These are phyloP conservation scores for Galerucella nymphaeae DNA, from an alignment of 2,888 invertebrate species.

Conservation along the genomic window DNA sequence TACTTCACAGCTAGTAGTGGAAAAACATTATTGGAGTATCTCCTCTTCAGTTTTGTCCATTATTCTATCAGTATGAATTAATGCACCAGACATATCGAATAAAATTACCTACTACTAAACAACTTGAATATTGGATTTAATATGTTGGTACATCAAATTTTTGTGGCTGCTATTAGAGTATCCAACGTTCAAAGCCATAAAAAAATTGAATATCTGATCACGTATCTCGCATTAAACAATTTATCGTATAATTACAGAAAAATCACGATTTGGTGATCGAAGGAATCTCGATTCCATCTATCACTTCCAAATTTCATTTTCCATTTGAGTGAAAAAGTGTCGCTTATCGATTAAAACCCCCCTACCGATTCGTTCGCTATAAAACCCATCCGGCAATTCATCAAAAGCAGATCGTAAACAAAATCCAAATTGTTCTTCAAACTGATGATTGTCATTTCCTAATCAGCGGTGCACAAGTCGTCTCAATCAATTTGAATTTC, in stretches of 20 bases:
- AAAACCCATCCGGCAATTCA: slow-evolving; percentile 29
- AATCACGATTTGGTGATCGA: slow-evolving; percentile 8
- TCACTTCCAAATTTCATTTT: slow-evolving; percentile 30
- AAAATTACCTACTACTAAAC: too few relatives aligned
- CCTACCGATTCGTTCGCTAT: slow-evolving; percentile 5
- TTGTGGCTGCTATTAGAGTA: too few relatives aligned
- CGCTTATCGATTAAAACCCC: slow-evolving; percentile 31
- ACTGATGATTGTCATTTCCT: slow-evolving; percentile 38
- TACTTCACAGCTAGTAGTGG: too few relatives aligned
- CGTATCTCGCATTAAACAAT: neutral
- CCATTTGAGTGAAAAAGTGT: slow-evolving; percentile 27
- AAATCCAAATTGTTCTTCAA: slow-evolving; percentile 37
- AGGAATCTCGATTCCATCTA: slow-evolving; percentile 19
- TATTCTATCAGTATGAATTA: too few relatives aligned
- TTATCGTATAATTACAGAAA: slow-evolving; percentile 6
- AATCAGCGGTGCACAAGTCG: slow-evolving; percentile 28
- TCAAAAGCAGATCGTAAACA: slow-evolving; percentile 33
- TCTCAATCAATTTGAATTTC: slow-evolving; percentile 41
- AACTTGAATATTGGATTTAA: too few relatives aligned
- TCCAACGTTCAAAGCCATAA: neutral
- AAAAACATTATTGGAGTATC: too few relatives aligned
- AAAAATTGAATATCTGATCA: neutral
- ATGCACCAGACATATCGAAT: too few relatives aligned
- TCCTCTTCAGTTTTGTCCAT: too few relatives aligned
- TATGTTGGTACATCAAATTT: too few relatives aligned